Evolutionary conservation across 2,113 vertebrate species (phyloP), one percentile per base, ranked within the genome.

Genomic region (Erinaceus europaeus): DNA sequence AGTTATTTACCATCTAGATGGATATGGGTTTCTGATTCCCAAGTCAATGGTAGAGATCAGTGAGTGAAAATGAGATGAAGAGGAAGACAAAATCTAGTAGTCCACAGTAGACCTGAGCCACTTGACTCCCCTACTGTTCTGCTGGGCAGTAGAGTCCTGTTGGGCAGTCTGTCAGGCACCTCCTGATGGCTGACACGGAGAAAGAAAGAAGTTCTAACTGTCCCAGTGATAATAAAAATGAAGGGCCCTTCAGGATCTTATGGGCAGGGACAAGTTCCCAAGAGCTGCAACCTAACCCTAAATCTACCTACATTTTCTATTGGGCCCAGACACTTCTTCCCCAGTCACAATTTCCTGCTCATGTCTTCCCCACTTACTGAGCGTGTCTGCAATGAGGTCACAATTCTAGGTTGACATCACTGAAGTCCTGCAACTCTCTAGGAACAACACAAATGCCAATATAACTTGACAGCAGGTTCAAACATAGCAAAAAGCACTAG

Each of bases 291-390:
- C 74, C 90, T 94, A 93, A 94, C 18, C 64, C 85, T 93, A 93
- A 87, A 48, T 62, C 85, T 94, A 94, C 69, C 94, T 94, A 95
- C 92, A 95, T 94, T 94, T 94, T 95, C 90, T 93, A 87, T 32
- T 42, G 62, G 82, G 71, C 78, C 78, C 89, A 69, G 62, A 93
- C 87, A 75, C 81, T 85, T 84, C 73, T 86, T 87, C 67, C 69
- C 27, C 9, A 72, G 59, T 93, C 61, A 83, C 10, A 73, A 59
- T 64, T 76, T 55, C 64, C 32, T 48, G 77, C 32, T 88, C 55
- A 90, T 72, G 77, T 42, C 77, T 82, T 81, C 38, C 53, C 67
- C 65, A 81, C 46, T 68, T 90, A 53, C 76, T 76, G 32, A 40
- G 86, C 53, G 50, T 69, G 40, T 34, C 48, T 59, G 12, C 53